These are phyloP conservation scores for Otus sunia DNA, from an alignment of 2,113 vertebrate species.

Conservation along the genomic window DNA sequence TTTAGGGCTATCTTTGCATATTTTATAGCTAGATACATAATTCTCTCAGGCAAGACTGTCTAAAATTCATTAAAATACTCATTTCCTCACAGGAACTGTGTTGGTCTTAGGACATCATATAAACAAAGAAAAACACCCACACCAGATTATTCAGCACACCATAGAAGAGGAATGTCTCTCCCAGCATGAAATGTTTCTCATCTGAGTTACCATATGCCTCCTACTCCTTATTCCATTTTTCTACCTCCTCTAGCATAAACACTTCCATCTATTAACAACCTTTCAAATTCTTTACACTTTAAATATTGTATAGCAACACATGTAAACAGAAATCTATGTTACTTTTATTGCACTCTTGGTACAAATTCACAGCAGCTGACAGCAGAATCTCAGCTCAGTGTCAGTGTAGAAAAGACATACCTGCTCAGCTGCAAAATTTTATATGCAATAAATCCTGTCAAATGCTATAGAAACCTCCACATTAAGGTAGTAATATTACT, in stretches of 20 bases:
- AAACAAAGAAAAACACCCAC: constrained; percentile 29
- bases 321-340: constrained; percentile 6
- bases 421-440: neutral
- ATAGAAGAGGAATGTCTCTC: neutral
- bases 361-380: constrained; percentile 21
- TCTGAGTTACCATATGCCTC: constrained; percentile 50
- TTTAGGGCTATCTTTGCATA: neutral
- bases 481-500: neutral
- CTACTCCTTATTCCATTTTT: constrained; percentile 16
- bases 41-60: neutral
- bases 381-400: neutral
- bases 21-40: neutral
- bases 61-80: constrained; percentile 31
- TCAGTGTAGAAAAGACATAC: neutral
- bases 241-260: constrained; percentile 25
- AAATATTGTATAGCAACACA: constrained; percentile 31
- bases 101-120: neutral
- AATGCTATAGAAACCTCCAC: neutral
- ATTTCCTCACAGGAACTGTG: neutral
- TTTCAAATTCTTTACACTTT: constrained; percentile 39
- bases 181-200: constrained; percentile 18
- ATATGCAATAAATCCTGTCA: neutral
- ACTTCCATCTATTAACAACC: constrained; percentile 23
- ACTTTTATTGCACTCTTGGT: constrained; percentile 8
- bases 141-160: neutral